Percentiles rank a stretch among this genome's conserved stretches.
phyloP scores from a whole-genome alignment of 1,140 invertebrate genomes.

The Pseudomyrmex cubaensis region DNA sequence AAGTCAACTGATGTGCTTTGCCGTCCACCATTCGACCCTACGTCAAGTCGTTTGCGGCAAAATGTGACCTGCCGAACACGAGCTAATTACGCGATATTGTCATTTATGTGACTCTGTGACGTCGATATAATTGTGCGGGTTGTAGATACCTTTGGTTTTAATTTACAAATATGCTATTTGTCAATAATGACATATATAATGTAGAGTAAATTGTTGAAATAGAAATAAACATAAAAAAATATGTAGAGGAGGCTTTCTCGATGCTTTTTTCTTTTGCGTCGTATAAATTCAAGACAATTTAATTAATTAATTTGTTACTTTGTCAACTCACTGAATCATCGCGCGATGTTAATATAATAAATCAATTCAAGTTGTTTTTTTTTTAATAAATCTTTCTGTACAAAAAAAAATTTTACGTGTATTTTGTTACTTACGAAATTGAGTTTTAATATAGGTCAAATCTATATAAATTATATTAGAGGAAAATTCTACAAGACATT shows the following conservation, averaged over 20 bases:
- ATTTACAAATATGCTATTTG: background rate
- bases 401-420: background rate
- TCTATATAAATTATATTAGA: constrained; percentile 39
- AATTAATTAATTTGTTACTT: constrained; percentile 12
- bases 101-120: constrained; percentile 5
- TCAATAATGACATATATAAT: background rate
- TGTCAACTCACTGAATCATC: background rate
- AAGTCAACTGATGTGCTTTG: constrained; percentile 38
- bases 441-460: constrained; percentile 40
- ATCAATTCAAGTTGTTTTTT: background rate
- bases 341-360: background rate
- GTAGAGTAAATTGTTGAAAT: too few relatives aligned
- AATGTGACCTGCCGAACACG: constrained; percentile 39
- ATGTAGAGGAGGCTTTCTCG: too few relatives aligned
- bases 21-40: constrained; percentile 24
- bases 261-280: constrained; percentile 1
- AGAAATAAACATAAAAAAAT: too few relatives aligned
- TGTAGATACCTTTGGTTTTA: background rate
- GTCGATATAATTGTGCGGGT: background rate
- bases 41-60: constrained; percentile 38
- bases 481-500: constrained; percentile 33
- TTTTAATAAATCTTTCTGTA: background rate
- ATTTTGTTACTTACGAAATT: constrained; percentile 10
- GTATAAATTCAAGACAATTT: background rate
- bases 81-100: constrained; percentile 25